Conservation (phyloP, 2,797 vertebrate species). For the Coluber constrictor region DNA sequence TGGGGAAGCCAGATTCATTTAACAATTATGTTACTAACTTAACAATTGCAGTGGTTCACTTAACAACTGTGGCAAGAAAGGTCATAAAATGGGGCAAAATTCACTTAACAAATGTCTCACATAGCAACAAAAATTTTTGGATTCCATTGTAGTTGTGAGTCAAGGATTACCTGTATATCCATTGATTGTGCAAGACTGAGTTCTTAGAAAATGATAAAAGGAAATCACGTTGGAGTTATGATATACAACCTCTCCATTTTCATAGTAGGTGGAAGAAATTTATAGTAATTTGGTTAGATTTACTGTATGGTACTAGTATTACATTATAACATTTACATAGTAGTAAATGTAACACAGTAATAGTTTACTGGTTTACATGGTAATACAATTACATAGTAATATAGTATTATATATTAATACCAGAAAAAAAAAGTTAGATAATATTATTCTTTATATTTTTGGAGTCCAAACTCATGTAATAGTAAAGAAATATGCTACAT, state of each 20-base stretch:
- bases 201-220: constrained; percentile 6
- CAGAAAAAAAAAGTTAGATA: neutral
- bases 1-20: too few relatives aligned
- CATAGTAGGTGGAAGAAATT: constrained; percentile 3
- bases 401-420: neutral
- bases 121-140: too few relatives aligned
- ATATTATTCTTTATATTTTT: constrained; percentile 11
- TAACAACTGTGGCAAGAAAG: too few relatives aligned
- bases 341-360: neutral
- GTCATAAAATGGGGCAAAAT: too few relatives aligned
- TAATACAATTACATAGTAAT: neutral
- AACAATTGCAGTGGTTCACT: too few relatives aligned
- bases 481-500: constrained; percentile 1
- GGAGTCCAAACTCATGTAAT: neutral
- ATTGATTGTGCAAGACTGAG: neutral
- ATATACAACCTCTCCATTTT: constrained; percentile 6
- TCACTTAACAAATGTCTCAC: too few relatives aligned
- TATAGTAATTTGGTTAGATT: constrained; percentile 25
- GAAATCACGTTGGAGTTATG: constrained; percentile 23
- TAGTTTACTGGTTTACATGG: neutral
- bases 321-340: neutral
- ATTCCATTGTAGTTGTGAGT: too few relatives aligned
- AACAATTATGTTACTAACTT: too few relatives aligned
- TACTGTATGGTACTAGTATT: constrained; percentile 32
- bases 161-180: neutral